Conservation (phyloP, 1,140 invertebrate genomes). For the Carposina sasakii region DNA sequence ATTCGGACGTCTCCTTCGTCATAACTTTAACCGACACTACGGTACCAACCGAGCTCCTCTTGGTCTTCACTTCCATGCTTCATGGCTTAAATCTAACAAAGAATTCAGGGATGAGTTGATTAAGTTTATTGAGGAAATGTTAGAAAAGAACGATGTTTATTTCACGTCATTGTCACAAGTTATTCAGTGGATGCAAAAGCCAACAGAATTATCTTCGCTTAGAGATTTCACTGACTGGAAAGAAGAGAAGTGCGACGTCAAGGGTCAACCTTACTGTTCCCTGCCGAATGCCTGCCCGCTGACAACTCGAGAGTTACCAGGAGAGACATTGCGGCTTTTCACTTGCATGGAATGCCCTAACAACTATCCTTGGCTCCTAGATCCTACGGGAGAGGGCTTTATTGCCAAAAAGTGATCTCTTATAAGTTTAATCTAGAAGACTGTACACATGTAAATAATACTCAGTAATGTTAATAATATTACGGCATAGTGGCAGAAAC, state of each 20-base stretch:
- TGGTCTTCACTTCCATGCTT: constrained; percentile 96
- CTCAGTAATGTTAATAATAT: constrained; percentile 70
- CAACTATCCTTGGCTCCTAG: constrained; percentile 95
- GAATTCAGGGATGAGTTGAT: constrained; percentile 94
- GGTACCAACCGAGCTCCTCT: constrained; percentile 93
- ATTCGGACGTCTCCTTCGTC: constrained; percentile 88
- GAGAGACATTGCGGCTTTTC: constrained; percentile 92
- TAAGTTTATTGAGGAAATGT: constrained; percentile 95
- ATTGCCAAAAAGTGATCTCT: constrained; percentile 81
- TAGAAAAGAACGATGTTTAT: constrained; percentile 92
- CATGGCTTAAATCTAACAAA: constrained; percentile 95
- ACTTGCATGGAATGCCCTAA: constrained; percentile 97
- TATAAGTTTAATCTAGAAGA: constrained; percentile 64
- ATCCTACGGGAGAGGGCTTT: constrained; percentile 95
- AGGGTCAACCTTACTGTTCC: constrained; percentile 93
- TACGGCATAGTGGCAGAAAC: too few species aligned
- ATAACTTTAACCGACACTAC: constrained; percentile 96
- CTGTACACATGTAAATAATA: constrained; percentile 71
- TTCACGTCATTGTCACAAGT: constrained; percentile 96
- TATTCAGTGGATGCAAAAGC: constrained; percentile 98
- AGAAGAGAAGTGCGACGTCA: constrained; percentile 92
- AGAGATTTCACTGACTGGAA: constrained; percentile 96
- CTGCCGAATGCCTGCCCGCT: constrained; percentile 92
- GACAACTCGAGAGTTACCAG: constrained; percentile 91
- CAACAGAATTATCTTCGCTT: constrained; percentile 88